These are phyloP conservation scores for Asobara japonica DNA, from an alignment of 1,140 invertebrate species.

Conservation along the genomic window DNA sequence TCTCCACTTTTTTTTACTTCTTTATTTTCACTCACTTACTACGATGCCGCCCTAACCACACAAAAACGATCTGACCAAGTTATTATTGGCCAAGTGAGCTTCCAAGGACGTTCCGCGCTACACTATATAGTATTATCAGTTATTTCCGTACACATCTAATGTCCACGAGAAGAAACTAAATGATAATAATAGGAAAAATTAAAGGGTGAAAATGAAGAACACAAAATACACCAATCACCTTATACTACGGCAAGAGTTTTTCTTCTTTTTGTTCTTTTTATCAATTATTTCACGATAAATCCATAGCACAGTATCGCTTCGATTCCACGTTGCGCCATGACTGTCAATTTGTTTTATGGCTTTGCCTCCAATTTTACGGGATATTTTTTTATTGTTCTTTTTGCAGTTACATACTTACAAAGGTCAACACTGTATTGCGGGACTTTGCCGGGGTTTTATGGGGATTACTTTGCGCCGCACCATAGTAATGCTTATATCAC, in stretches of 20 bases:
- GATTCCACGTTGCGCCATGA: constrained; percentile 31
- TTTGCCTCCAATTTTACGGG: not conserved
- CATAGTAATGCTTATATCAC: not conserved
- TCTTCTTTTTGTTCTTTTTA: constrained; percentile 28
- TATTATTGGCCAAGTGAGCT: not conserved
- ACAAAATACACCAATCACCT: constrained; percentile 15
- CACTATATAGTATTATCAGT: not conserved
- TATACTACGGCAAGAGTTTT: constrained; percentile 28
- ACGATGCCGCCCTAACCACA: not conserved
- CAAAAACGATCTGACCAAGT: not conserved
- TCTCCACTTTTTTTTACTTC: not conserved
- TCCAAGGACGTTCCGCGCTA: not conserved
- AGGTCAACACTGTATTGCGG: not conserved
- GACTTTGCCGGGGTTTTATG: not conserved
- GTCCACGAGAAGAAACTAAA: not conserved
- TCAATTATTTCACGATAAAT: constrained; percentile 61
- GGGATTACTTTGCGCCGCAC: not conserved
- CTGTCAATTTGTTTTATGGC: not conserved
- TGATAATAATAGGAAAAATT: not conserved
- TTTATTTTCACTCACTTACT: not conserved
- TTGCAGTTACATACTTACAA: too few species aligned
- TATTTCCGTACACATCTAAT: not conserved
- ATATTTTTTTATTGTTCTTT: too few species aligned
- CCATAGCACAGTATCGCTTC: constrained; percentile 43
- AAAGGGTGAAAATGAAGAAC: not conserved